phyloP scores from a whole-genome alignment of 2,888 invertebrate species.

The Polydesmus complanatus region DNA sequence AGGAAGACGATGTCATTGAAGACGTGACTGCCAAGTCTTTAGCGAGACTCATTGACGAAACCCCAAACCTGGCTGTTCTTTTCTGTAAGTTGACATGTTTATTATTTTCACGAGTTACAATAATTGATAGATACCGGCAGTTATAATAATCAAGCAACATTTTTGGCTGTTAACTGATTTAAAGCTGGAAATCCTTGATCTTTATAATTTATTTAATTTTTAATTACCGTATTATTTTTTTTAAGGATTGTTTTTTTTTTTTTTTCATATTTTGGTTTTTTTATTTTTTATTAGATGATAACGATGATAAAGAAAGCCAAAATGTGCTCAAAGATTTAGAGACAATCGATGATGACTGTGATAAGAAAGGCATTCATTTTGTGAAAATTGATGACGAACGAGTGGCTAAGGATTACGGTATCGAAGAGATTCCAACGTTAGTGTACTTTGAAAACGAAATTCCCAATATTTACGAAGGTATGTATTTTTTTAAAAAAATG shows the following conservation, averaged over 20 bases:
- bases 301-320: constrained; percentile 76
- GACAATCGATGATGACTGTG: constrained; percentile 86
- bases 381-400: constrained; percentile 78
- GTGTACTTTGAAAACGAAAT: constrained; percentile 89
- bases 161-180: background rate
- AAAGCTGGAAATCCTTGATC: no score
- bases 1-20: constrained; percentile 76
- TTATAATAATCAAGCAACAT: no score
- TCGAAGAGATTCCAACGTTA: constrained; percentile 66
- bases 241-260: constrained; percentile 2
- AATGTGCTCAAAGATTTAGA: constrained; percentile 71
- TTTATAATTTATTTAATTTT: no score
- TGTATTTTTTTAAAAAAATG: constrained; percentile 19
- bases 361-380: constrained; percentile 80
- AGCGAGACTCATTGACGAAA: constrained; percentile 70
- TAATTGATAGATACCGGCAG: no score
- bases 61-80: constrained; percentile 79
- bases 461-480: constrained; percentile 80
- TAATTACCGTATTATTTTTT: no score
- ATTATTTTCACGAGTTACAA: no score
- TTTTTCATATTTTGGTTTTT: background rate
- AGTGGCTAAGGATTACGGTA: constrained; percentile 73
- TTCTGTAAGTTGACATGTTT: constrained; percentile 79
- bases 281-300: constrained; percentile 50
- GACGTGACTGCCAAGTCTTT: constrained; percentile 83